phyloP scores from a whole-genome alignment of 1,140 invertebrate species.

The Dendroctonus valens region DNA sequence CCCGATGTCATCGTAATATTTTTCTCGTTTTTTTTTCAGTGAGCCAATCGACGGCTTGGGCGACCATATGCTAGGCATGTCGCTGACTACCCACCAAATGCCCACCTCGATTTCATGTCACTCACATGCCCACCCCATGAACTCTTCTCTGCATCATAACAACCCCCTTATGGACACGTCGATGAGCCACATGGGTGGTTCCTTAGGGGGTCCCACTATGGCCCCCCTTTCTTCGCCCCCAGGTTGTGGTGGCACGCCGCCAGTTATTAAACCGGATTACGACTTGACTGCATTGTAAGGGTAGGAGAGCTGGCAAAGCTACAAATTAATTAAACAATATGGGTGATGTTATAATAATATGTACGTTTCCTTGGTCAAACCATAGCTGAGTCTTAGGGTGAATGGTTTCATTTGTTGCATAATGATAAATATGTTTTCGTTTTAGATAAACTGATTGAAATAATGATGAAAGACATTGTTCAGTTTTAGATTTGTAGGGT shows the following conservation, averaged over 20 bases:
- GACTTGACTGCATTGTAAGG: slow-evolving; percentile 70
- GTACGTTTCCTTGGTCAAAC: background rate
- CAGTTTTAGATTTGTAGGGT: too few species aligned
- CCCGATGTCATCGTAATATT: too few species aligned
- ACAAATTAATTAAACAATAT: background rate
- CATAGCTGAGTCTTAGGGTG: background rate
- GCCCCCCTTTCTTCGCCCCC: slow-evolving; percentile 55
- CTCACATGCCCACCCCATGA: slow-evolving; percentile 49
- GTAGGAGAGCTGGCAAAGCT: slow-evolving; percentile 2
- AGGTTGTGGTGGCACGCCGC: slow-evolving; percentile 53
- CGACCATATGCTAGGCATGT: slow-evolving; percentile 50
- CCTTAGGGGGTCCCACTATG: slow-evolving; percentile 45
- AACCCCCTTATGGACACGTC: slow-evolving; percentile 51
- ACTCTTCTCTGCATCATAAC: slow-evolving; percentile 50
- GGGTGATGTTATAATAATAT: slow-evolving; percentile 1
- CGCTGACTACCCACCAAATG: slow-evolving; percentile 43
- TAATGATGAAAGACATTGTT: too few species aligned
- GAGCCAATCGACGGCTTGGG: slow-evolving; percentile 45
- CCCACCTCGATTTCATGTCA: slow-evolving; percentile 49
- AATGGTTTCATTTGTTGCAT: background rate
- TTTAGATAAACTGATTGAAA: background rate
- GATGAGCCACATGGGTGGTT: slow-evolving; percentile 49
- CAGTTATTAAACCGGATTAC: slow-evolving; percentile 69
- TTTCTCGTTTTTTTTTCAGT: slow-evolving; percentile 24
- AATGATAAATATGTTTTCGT: background rate